Base-by-base conservation (phyloP, 23 tunicate genomes). In the Phallusia fumigata region DNA sequence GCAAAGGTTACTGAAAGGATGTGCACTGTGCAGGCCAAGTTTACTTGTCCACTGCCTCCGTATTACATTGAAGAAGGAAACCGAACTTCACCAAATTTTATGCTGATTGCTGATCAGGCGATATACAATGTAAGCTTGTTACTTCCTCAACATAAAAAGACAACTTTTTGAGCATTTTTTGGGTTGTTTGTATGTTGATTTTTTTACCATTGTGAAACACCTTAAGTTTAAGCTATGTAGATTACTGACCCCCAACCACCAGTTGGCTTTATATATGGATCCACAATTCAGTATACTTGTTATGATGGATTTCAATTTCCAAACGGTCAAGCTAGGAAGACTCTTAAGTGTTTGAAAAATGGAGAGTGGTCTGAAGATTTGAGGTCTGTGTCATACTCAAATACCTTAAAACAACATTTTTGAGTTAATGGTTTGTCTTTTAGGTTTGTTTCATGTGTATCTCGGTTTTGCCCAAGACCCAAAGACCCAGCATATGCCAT, bases 281-380 rank as follows among this genome's bases (percentile, higher is more conserved):
- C 88, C 8, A 34, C 53, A 19, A 80, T 90, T 24, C 49, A 30
- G 0, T 90, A 85, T 65, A 65, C 75, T 6, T 90, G 95, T 77
- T 64, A 85, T 65, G 47, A 44, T 76, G 95, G 95, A 26, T 90
- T 84, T 44, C 74, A 35, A 26, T 90, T 90, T 69, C 24, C 53
- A 5, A 85, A 85, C 81, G 89, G 89, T 33, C 33, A 72, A 18
- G 36, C 64, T 26, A 34, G 73, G 24, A 81, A 90, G 75, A 52
- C 50, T 49, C 36, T 82, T 0, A 52, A 78, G 19, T 90, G 95
- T 36, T 45, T 76, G 34, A 76, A 52, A 22, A 78, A 77, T 78
- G 80, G 84, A 0, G 3, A 30, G 0, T 90, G 95, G 95, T 65
- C 79, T 32, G 73, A 35, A 31, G 74, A 87, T 15, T 72, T 84